phyloP scores from a whole-genome alignment of 2,797 vertebrate species.

The Cuculus canorus region DNA sequence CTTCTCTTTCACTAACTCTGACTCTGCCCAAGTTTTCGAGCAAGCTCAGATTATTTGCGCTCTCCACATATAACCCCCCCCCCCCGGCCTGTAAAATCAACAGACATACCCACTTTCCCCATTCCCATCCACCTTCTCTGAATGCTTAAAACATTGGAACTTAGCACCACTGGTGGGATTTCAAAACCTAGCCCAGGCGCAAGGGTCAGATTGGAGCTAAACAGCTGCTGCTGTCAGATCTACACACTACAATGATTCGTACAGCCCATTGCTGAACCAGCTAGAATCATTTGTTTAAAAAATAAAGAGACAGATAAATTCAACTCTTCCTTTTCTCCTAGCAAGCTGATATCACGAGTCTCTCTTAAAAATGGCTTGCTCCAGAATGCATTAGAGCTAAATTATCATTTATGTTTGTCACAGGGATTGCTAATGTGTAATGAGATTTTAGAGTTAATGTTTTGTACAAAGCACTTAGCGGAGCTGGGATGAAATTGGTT shows the following conservation, averaged over 20 bases:
- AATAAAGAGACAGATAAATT: slow-evolving; percentile 56
- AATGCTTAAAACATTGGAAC: neutral
- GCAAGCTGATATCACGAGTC: neutral
- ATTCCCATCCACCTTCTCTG: neutral
- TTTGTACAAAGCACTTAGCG: slow-evolving; percentile 77
- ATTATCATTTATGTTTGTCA: slow-evolving; percentile 77
- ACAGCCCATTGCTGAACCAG: neutral
- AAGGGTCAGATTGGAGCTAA: neutral
- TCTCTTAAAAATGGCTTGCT: slow-evolving; percentile 57
- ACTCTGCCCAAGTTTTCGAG: neutral
- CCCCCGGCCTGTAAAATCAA: neutral
- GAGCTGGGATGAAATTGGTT: slow-evolving; percentile 72
- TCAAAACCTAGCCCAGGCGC: neutral
- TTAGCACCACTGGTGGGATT: neutral
- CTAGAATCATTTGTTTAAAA: slow-evolving; percentile 42
- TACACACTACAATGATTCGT: neutral
- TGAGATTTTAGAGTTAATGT: slow-evolving; percentile 80
- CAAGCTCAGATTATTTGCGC: neutral
- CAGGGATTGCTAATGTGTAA: slow-evolving; percentile 72
- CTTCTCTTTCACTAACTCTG: neutral
- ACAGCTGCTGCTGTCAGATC: neutral
- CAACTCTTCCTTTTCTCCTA: neutral
- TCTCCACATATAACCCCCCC: neutral
- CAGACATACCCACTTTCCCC: neutral
- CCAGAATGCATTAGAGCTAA: slow-evolving; percentile 69